Conservation (phyloP, 2,888 invertebrate genomes). For the Megastigmus dorsalis region DNA sequence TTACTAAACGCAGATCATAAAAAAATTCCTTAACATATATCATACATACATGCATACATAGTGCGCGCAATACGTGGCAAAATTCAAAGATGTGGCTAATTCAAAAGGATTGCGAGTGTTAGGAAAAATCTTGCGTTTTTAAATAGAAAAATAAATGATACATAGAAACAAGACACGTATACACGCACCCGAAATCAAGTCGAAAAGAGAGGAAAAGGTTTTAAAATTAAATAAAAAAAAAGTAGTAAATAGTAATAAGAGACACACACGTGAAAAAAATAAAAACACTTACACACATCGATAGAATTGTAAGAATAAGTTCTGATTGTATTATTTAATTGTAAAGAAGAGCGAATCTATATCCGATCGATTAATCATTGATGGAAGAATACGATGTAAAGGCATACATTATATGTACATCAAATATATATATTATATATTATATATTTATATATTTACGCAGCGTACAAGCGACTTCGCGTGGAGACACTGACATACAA, state of each 20-base stretch:
- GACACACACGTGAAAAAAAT: conserved; percentile 49
- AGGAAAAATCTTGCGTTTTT: conserved; percentile 38
- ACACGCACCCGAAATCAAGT: conserved; percentile 33
- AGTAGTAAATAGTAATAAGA: conserved; percentile 43
- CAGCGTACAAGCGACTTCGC: conserved; percentile 50
- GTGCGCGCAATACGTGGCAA: conserved; percentile 27
- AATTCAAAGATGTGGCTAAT: conserved; percentile 14
- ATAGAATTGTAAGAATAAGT: conserved; percentile 56
- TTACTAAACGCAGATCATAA: conserved; percentile 2
- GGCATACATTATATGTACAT: conserved; percentile 56
- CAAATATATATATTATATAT: conserved; percentile 55
- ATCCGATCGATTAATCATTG: conserved; percentile 55
- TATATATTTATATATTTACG: conserved; percentile 55
- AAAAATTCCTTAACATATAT: conserved; percentile 8
- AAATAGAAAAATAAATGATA: conserved; percentile 21
- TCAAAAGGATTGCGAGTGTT: conserved; percentile 18
- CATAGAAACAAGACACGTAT: neutral
- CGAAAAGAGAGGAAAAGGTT: conserved; percentile 52
- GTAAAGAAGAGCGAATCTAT: conserved; percentile 54
- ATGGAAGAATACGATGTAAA: conserved; percentile 51
- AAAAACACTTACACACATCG: conserved; percentile 55
- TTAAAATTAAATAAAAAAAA: conserved; percentile 30
- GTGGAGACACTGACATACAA: conserved; percentile 53
- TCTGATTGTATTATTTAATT: conserved; percentile 58
- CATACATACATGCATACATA: conserved; percentile 6